A percentile compares a stretch with the other conserved stretches of the same genome.
phyloP scores from a whole-genome alignment of 2,888 invertebrate genomes.

The Eledone cirrhosa region DNA sequence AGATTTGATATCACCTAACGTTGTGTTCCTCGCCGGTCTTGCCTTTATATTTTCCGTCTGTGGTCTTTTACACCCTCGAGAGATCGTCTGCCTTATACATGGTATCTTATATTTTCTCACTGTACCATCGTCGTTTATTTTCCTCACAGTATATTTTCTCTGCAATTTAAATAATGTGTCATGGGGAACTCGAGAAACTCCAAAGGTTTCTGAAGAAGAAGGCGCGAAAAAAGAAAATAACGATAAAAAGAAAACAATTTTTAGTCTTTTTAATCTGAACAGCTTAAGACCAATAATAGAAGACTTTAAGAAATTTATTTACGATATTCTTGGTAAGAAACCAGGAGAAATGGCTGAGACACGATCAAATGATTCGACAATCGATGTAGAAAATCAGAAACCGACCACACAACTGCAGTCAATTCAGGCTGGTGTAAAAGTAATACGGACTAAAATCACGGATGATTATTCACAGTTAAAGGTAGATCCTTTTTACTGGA shows the following conservation, averaged over 20 bases:
- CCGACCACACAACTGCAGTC: not conserved
- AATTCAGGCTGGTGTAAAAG: not conserved
- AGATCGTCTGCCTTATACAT: conserved; percentile 70
- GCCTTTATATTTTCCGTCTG: conserved; percentile 96
- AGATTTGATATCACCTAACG: conserved; percentile 70
- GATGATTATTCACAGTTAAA: conserved; percentile 21
- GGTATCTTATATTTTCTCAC: conserved; percentile 84
- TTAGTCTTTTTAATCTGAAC: conserved; percentile 35
- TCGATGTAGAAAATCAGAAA: conserved; percentile 16
- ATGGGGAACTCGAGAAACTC: conserved; percentile 90
- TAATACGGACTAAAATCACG: not conserved
- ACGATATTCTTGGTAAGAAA: conserved; percentile 25
- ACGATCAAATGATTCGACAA: not conserved
- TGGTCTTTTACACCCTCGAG: conserved; percentile 95
- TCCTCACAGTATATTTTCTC: conserved; percentile 88
- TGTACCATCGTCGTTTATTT: conserved; percentile 93
- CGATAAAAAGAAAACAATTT: conserved; percentile 76
- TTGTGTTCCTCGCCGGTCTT: conserved; percentile 64
- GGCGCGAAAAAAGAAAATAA: conserved; percentile 82
- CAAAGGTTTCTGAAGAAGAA: conserved; percentile 68
- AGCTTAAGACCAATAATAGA: conserved; percentile 37
- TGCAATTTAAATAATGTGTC: conserved; percentile 92
- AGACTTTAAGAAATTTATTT: conserved; percentile 37
- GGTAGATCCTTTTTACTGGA: conserved; percentile 33
- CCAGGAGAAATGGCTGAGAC: conserved; percentile 1